phyloP scores from a whole-genome alignment of 2,113 vertebrate genomes.

The Spea bombifrons region DNA sequence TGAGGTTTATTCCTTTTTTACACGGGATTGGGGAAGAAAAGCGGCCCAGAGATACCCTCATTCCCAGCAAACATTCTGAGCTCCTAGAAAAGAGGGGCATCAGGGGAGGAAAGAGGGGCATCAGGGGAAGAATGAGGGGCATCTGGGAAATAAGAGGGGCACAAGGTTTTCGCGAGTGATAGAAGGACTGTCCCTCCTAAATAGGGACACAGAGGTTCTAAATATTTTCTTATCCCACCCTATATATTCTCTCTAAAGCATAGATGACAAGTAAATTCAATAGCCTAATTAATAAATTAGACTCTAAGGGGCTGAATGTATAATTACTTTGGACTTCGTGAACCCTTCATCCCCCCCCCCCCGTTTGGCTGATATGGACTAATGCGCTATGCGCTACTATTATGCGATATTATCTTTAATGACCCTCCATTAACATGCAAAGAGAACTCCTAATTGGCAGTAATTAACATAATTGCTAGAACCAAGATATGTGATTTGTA shows the following conservation, averaged over 20 bases:
- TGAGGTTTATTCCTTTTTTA: no score
- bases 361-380: conserved; percentile 56
- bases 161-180: no score
- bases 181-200: no score
- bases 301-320: conserved; percentile 12
- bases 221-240: background rate
- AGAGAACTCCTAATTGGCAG: conserved; percentile 50
- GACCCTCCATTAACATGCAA: conserved; percentile 52
- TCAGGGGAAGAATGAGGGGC: no score
- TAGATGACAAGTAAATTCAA: background rate
- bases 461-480: conserved; percentile 57
- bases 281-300: conserved; percentile 31
- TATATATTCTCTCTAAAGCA: background rate
- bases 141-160: no score
- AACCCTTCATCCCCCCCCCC: conserved; percentile 21
- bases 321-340: background rate
- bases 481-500: conserved; percentile 6
- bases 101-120: no score
- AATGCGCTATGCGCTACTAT: conserved; percentile 54
- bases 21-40: no score
- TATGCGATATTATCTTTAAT: conserved; percentile 52
- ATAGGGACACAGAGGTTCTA: no score
- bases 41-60: no score
- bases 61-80: no score
- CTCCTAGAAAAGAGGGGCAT: no score